Evolutionary conservation across 2,113 vertebrate genomes (phyloP).

Genomic region (Grammomys dolichurus): DNA sequence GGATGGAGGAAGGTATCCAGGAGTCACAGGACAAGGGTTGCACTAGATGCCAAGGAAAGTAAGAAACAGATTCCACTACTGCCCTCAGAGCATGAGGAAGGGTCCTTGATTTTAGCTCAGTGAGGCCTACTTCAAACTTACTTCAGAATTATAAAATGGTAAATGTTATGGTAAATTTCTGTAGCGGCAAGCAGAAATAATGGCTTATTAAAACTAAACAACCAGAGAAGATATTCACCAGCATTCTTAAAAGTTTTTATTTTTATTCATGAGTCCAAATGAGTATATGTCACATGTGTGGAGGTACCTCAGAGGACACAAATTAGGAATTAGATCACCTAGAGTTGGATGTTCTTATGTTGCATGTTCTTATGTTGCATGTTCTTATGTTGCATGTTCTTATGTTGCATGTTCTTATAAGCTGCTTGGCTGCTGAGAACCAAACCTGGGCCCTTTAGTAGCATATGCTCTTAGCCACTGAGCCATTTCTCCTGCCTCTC

Average conservation of each 20-base stretch:
- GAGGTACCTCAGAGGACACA: not conserved
- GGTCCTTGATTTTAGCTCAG: not conserved
- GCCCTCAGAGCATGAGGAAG: not conserved
- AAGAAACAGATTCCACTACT: not conserved
- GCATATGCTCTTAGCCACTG: not conserved
- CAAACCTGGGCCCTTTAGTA: not conserved
- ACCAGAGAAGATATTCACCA: conserved; percentile 13
- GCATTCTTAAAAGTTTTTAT: not conserved
- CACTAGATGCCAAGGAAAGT: not conserved
- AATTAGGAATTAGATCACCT: not conserved
- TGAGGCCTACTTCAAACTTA: not conserved
- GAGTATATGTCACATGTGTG: not conserved
- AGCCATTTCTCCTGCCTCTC: not conserved
- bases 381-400: no score
- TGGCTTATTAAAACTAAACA: conserved; percentile 14
- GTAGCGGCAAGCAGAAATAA: not conserved
- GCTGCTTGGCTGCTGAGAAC: not conserved
- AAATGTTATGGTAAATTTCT: not conserved
- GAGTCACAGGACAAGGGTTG: not conserved
- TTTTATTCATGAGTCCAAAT: not conserved
- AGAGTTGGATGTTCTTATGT: no score
- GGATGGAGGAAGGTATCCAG: not conserved
- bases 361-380: no score
- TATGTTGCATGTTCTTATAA: not conserved
- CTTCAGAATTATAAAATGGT: not conserved